Conservation (phyloP, 2,797 vertebrate genomes). For the Macrochelys suwanniensis region DNA sequence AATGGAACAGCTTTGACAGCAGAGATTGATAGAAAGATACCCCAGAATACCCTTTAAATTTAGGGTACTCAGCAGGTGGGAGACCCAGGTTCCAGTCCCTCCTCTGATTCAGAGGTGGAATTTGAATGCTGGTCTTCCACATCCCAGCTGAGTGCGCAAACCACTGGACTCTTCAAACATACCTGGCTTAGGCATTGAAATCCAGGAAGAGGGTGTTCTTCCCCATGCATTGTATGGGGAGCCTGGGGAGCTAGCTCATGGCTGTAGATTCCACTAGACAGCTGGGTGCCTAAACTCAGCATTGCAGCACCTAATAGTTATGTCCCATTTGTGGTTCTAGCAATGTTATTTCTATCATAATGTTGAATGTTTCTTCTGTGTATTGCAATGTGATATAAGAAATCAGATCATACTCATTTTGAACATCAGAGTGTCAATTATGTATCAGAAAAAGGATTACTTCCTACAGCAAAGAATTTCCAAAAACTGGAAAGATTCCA, state of each 20-base stretch:
- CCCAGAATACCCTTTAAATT: background rate
- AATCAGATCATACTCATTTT: background rate
- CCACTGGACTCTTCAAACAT: background rate
- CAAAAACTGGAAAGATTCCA: background rate
- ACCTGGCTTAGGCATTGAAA: background rate
- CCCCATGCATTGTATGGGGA: background rate
- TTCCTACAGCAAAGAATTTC: background rate
- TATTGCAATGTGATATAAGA: background rate
- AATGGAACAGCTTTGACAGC: background rate
- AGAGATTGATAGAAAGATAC: background rate
- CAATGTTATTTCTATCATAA: background rate
- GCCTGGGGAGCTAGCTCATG: background rate
- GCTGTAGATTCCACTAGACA: background rate
- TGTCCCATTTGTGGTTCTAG: background rate
- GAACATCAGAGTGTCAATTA: background rate
- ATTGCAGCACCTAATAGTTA: background rate
- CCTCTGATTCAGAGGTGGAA: background rate
- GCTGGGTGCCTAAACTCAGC: background rate
- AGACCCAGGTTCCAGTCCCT: background rate
- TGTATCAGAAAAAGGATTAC: background rate
- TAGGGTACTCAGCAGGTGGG: background rate
- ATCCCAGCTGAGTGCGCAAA: background rate
- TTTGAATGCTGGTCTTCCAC: background rate
- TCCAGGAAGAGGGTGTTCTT: background rate
- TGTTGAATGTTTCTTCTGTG: background rate